Evolutionary conservation across 1,140 invertebrate species (phyloP).

Genomic region (Philopotamus ludificatus): DNA sequence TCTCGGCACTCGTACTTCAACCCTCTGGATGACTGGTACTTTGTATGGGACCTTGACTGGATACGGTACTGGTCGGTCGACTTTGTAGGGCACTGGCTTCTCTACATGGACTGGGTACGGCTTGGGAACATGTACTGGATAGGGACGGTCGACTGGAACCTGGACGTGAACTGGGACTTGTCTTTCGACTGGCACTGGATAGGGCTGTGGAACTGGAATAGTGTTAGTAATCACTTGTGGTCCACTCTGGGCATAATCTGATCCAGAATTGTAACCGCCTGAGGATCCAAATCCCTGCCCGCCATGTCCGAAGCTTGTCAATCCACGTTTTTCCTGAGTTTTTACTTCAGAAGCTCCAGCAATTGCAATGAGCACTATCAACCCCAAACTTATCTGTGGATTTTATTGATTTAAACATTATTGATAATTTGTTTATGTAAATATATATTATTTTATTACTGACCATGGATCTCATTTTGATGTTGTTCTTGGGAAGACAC

Average conservation of each 20-base stretch:
- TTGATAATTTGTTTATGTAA: no score
- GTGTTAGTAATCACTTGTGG: constrained; percentile 40
- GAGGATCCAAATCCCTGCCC: constrained; percentile 14
- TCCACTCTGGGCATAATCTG: constrained; percentile 2
- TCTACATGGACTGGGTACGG: constrained; percentile 47
- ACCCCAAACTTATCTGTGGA: background rate
- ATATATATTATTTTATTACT: no score
- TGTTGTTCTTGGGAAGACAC: background rate
- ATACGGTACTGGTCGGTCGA: constrained; percentile 42
- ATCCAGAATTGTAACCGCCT: constrained; percentile 3
- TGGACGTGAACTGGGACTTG: constrained; percentile 33
- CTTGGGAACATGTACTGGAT: constrained; percentile 35
- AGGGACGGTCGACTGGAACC: constrained; percentile 37
- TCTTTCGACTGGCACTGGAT: constrained; percentile 36
- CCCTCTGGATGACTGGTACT: constrained; percentile 49
- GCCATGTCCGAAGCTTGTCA: constrained; percentile 34
- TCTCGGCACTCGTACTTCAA: constrained; percentile 46
- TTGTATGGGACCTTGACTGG: constrained; percentile 43
- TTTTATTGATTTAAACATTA: no score
- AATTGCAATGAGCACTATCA: constrained; percentile 27
- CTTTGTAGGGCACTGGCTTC: constrained; percentile 44
- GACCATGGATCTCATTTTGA: background rate
- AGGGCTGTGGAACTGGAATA: constrained; percentile 38
- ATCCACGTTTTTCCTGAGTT: constrained; percentile 40
- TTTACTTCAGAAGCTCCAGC: constrained; percentile 23